Base-by-base conservation (phyloP, 1,140 invertebrate genomes). In the Ruditapes philippinarum region DNA sequence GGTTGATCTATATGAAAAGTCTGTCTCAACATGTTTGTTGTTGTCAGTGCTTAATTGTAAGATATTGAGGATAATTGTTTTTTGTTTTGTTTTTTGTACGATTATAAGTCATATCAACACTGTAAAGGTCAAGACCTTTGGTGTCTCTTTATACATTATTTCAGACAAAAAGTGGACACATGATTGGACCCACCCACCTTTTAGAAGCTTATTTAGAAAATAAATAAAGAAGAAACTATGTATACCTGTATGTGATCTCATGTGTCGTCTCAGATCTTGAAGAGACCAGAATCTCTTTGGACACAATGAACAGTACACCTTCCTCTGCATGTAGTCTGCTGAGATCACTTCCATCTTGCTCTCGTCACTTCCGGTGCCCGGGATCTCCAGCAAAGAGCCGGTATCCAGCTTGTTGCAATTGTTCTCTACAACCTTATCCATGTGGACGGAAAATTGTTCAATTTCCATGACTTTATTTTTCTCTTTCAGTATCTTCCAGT, bases 271-370 rank as follows among this genome's bases (percentile, higher is more conserved):
- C 0, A 99, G 96, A 95, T 99, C 98, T 94, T 99, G 98, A 0
- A 98, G 97, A 0, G 98, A 99, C 98, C 98, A 99, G 95, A 99
- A 99, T 57, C 98, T 97, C 88, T 98, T 97, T 92, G 98, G 97
- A 95, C 98, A 99, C 93, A 99, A 98, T 2, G 95, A 94, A 73
- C 95, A 95, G 85, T 94, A 94, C 1, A 99, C 97, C 97, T 98
- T 98, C 94, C 98, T 97, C 94, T 98, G 98, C 82, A 98, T 97
- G 93, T 98, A 98, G 94, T 98, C 98, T 0, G 98, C 97, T 2
- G 91, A 92, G 22, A 96, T 95, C 57, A 96, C 96, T 57, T 97
- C 96, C 51, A 97, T 96, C 79, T 92, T 92, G n/a, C 82, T 90
- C 80, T 92, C 90, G 28, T 98, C 98, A 0, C 98, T 96, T 33